Base-by-base conservation (phyloP, 2,888 invertebrate genomes). In the Heliconius hortense region DNA sequence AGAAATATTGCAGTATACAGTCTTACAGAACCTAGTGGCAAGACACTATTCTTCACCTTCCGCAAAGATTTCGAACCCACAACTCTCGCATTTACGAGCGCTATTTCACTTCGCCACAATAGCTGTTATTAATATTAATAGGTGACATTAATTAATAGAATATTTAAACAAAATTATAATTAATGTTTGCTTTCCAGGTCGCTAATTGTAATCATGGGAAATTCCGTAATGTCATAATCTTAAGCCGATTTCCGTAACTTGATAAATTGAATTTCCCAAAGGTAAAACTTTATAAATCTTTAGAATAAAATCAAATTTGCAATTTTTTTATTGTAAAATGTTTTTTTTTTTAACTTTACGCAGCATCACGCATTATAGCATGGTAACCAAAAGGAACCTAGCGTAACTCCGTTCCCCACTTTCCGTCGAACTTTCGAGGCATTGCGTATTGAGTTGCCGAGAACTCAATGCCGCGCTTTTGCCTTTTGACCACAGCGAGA, bases 241-340 rank as follows among this genome's bases (percentile, higher is more conserved):
- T 26, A 21, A 35, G 26, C n/a, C 56, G 39, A n/a, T 31, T 53
- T 43, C 4, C 15, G 31, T 18, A 74, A 31, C 31, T 74, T 31
- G 24, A 69, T 74, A 31, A 68, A 69, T 69, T 48, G 4, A 48
- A 28, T 68, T 68, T 24, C 35, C 73, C 24, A 43, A 43, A 48
- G 26, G 28, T 73, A 31, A 70, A 63, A 74, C 56, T 31, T 63
- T 62, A 35, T 74, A 28, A 62, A 26, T 1, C 43, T 56, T 56
- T n/a, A 1, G 43, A 56, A 64, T n/a, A 74, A 64, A 70, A 53
- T 31, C 35, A 28, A 63, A 62, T 35, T 74, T 60, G 28, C 21
- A 53, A 70, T 8, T 53, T 28, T 70, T 63, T 63, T 59, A 0
- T 21, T 56, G n/a, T 56, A 10, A n/a, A 56, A n/a, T 48, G 2